Evolutionary conservation across 2,113 vertebrate genomes (phyloP).

Genomic region (Silurus meridionalis): DNA sequence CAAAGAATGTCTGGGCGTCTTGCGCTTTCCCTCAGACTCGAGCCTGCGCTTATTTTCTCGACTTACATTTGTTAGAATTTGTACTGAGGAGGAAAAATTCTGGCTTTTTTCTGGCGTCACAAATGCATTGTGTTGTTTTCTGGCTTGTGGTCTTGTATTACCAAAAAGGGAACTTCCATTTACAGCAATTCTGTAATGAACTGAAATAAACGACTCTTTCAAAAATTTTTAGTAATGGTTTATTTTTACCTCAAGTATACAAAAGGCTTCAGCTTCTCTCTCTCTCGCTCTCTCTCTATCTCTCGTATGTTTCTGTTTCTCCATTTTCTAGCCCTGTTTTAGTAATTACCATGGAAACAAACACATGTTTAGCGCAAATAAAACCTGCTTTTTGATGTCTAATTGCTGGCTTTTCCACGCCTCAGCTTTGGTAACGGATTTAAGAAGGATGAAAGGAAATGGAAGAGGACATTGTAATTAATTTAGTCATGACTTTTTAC

Average conservation of each 20-base stretch:
- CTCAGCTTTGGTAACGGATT: conserved; percentile 47
- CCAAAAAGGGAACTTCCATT: conserved; percentile 3
- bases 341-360: conserved; percentile 36
- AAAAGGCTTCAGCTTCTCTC: neutral
- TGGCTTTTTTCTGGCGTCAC: neutral
- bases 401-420: conserved; percentile 35
- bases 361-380: conserved; percentile 40
- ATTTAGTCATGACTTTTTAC: conserved; percentile 51
- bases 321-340: conserved; percentile 26
- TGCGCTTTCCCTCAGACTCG: neutral
- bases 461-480: conserved; percentile 47
- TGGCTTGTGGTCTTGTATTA: neutral
- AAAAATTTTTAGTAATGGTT: neutral
- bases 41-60: conserved; percentile 20
- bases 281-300: neutral
- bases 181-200: neutral
- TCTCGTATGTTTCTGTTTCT: neutral
- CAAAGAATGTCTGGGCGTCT: conserved; percentile 31
- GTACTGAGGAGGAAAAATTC: neutral
- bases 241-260: neutral
- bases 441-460: conserved; percentile 49
- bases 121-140: neutral
- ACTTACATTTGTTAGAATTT: conserved; percentile 8
- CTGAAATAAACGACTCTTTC: neutral
- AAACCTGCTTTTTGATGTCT: conserved; percentile 49